Conservation (phyloP, 2,797 vertebrate species). For the Pelochelys cantorii region DNA sequence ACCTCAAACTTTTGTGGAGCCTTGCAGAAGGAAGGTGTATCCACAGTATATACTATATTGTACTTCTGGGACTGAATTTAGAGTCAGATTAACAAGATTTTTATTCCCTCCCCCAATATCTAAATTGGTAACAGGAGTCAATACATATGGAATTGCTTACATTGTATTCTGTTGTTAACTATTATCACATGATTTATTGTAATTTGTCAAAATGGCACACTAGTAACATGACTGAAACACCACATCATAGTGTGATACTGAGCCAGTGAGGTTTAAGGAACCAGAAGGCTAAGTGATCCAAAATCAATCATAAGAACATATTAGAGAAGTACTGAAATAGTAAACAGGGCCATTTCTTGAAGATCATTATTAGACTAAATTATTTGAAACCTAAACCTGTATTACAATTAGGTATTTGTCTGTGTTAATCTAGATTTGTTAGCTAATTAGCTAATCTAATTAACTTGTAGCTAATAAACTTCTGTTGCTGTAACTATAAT, state of each 20-base stretch:
- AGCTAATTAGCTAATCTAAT: too few relatives aligned
- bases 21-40: background rate
- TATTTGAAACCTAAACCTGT: too few relatives aligned
- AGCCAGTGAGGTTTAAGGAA: too few relatives aligned
- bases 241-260: constrained; percentile 1
- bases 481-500: too few relatives aligned
- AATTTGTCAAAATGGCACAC: constrained; percentile 60
- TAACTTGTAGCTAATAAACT: too few relatives aligned
- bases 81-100: background rate
- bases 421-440: too few relatives aligned
- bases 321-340: too few relatives aligned
- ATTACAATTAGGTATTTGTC: too few relatives aligned
- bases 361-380: background rate
- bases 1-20: background rate
- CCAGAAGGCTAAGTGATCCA: too few relatives aligned
- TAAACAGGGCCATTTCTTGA: too few relatives aligned
- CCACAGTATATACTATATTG: background rate
- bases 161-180: constrained; percentile 43
- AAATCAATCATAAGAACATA: too few relatives aligned
- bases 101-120: background rate
- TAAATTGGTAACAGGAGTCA: constrained; percentile 44
- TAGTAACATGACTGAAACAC: constrained; percentile 50
- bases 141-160: constrained; percentile 33
- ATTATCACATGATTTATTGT: constrained; percentile 32
- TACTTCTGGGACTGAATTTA: background rate